Conservation (phyloP, 2,888 invertebrate genomes). For the Drosophila sordidapex region DNA sequence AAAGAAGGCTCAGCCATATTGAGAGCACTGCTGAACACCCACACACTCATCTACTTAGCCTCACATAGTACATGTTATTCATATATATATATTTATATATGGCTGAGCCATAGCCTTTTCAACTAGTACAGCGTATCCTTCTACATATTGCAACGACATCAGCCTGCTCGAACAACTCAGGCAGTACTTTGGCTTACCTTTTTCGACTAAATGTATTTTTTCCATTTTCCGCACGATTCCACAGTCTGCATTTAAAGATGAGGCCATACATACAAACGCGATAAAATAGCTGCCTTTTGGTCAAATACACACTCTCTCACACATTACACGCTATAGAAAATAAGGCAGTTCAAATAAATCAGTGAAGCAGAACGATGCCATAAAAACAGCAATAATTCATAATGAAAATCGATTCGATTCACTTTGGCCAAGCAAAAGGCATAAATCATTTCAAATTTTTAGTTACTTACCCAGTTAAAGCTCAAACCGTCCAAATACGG, state of each 20-base stretch:
- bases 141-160: slow-evolving; percentile 34
- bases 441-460: slow-evolving; percentile 65
- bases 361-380: slow-evolving; percentile 69
- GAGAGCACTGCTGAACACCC: slow-evolving; percentile 24
- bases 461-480: slow-evolving; percentile 46
- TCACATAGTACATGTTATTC: neutral
- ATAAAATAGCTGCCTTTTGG: slow-evolving; percentile 47
- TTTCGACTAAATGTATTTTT: slow-evolving; percentile 60
- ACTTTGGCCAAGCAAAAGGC: slow-evolving; percentile 61
- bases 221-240: slow-evolving; percentile 75
- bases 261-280: slow-evolving; percentile 43
- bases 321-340: slow-evolving; percentile 19
- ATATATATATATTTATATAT: slow-evolving; percentile 7
- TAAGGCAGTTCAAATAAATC: slow-evolving; percentile 57
- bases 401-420: slow-evolving; percentile 73
- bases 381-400: slow-evolving; percentile 75
- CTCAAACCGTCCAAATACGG: slow-evolving; percentile 35
- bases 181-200: slow-evolving; percentile 48
- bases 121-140: slow-evolving; percentile 20
- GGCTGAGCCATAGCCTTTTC: neutral
- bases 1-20: slow-evolving; percentile 43
- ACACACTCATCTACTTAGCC: slow-evolving; percentile 6
- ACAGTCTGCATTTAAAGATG: slow-evolving; percentile 70
- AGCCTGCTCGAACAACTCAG: slow-evolving; percentile 12
- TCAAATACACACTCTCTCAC: slow-evolving; percentile 22